Evolutionary conservation across 1,140 invertebrate genomes (phyloP), one percentile per base, ranked within the genome.

Genomic region (Habropoda laboriosa): DNA sequence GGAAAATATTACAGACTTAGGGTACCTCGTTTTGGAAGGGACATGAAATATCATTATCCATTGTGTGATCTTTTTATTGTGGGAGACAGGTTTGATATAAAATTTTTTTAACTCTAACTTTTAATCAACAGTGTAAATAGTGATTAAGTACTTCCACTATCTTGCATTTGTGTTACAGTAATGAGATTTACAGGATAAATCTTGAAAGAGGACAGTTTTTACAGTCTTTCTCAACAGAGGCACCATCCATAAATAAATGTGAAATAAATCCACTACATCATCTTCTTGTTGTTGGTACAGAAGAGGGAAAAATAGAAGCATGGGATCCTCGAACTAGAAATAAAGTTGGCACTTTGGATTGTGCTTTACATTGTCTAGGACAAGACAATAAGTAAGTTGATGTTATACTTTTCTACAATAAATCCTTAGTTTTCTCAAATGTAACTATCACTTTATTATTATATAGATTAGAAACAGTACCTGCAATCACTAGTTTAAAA

Each of bases 141-240:
- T 30, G 42, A 60, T n/a, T 47, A 64, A 30, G n/a, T 77, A 47
- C 80, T 75, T 32, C 57, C 58, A 47, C 18, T 71, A 57, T 24
- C 47, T 13, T 35, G 4, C 74, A 35, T 77, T 85, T 55, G 8
- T 81, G 72, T 94, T 95, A 78, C 90, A 96, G 96, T 71, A 93
- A 96, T 92, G 98, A 99, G 91, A 97, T 99, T 61, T 99, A 98
- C 90, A 95, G 99, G 83, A 94, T 99, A 57, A 99, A 99, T 94
- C 94, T 99, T 79, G 98, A 99, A 94, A 95, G 97, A 90, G 99
- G 98, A 0, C 96, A 98, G 88, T 99, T 99, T 94, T 93, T 99
- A 81, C 96, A 96, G 86, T 96, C 98, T 1, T 96, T 97, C 86
- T 92, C 94, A 66, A 96, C 97, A 24, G 95, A 96, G 63, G 95